Conservation (phyloP, 2,888 invertebrate species). For the Neria commutata region DNA sequence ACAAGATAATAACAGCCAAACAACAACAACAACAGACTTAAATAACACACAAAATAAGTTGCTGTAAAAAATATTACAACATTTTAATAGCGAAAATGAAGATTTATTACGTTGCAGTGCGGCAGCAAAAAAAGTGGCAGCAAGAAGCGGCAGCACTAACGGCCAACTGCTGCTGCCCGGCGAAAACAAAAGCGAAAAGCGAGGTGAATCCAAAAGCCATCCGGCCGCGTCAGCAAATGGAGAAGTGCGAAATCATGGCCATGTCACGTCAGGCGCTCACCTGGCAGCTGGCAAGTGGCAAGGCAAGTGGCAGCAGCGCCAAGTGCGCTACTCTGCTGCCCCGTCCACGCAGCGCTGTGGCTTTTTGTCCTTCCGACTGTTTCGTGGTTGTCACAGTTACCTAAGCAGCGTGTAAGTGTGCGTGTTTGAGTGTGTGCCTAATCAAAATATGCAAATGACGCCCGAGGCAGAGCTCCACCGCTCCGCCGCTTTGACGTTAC, state of each 20-base stretch:
- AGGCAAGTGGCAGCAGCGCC: too few relatives aligned
- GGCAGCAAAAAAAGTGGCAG: not conserved
- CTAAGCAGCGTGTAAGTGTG: too few relatives aligned
- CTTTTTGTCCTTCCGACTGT: too few relatives aligned
- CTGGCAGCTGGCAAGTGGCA: too few relatives aligned
- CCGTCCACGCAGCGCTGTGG: too few relatives aligned
- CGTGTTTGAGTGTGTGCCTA: too few relatives aligned
- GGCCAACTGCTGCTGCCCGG: too few relatives aligned
- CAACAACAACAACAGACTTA: conserved; percentile 33
- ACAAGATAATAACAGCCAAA: conserved; percentile 33
- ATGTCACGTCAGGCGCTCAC: not conserved
- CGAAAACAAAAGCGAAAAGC: too few relatives aligned
- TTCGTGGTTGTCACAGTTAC: too few relatives aligned
- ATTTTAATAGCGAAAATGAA: conserved; percentile 50
- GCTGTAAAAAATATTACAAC: conserved; percentile 44
- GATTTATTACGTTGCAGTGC: conserved; percentile 41
- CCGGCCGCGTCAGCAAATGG: not conserved
- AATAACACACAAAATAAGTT: conserved; percentile 18
- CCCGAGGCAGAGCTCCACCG: not conserved
- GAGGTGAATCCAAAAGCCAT: too few relatives aligned
- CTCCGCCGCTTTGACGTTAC: not conserved
- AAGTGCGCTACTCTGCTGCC: not conserved
- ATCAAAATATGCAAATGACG: too few relatives aligned
- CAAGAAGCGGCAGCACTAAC: too few relatives aligned
- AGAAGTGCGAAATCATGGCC: not conserved